Percentiles rank a stretch among this genome's conserved stretches.
Evolutionary conservation across 2,113 vertebrate genomes (phyloP).

Genomic region (Gymnarchus niloticus): DNA sequence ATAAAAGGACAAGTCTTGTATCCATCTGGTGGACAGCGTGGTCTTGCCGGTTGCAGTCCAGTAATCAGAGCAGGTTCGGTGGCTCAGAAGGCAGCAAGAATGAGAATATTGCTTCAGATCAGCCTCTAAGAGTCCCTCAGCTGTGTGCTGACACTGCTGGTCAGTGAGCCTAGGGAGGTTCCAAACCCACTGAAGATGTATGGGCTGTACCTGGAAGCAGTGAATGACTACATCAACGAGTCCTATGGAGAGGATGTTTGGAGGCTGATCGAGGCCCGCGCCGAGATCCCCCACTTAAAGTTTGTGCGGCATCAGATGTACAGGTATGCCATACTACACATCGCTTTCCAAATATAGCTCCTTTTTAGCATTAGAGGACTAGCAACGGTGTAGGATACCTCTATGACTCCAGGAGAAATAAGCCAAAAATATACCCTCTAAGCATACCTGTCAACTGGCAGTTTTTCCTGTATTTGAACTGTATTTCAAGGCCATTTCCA

Average conservation of each 20-base stretch:
- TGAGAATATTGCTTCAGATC: background rate
- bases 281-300: conserved; percentile 65
- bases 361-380: background rate
- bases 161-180: conserved; percentile 42
- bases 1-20: too few relatives aligned
- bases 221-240: conserved; percentile 66
- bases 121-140: background rate
- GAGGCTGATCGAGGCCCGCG: conserved; percentile 64
- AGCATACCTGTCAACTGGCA: background rate
- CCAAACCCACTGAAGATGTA: conserved; percentile 60
- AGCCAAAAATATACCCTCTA: background rate
- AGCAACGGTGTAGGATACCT: background rate
- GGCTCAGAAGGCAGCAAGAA: too few relatives aligned
- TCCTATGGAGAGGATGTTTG: conserved; percentile 66
- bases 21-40: too few relatives aligned
- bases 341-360: background rate
- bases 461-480: too few relatives aligned
- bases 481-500: too few relatives aligned
- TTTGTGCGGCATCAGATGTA: conserved; percentile 67
- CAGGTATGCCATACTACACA: conserved; percentile 60
- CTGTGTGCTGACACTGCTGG: background rate
- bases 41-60: too few relatives aligned
- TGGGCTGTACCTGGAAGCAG: conserved; percentile 64
- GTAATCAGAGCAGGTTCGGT: too few relatives aligned
- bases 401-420: background rate